Base-by-base conservation (phyloP, 2,113 vertebrate species). In the Pithys albifrons region DNA sequence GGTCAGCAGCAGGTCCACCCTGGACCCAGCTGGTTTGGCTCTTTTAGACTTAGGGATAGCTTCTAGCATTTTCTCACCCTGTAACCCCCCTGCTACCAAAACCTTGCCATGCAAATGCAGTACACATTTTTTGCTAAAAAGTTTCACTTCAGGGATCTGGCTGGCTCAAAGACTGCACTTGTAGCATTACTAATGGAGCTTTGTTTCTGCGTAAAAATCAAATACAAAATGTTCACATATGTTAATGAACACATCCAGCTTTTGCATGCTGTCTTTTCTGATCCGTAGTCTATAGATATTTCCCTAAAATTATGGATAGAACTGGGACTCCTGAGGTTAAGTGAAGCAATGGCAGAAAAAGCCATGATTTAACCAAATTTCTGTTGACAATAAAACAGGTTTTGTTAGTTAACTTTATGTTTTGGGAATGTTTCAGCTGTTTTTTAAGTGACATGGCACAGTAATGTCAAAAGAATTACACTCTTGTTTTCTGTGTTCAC, bases 1-100 rank as follows among this genome's bases (percentile, higher is more conserved):
- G 82, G 61, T 55, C 51, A 54, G 61, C 4, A 5, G 51, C 0
- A 0, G 7, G 2, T 78, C 45, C 2, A 1, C n/a, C 62, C 15
- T 2, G 2, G 54, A 58, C 52, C 41, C 1, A 0, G 5, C 46
- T 76, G 7, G 2, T 13, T 31, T 71, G 41, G 29, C 72, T 83
- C 19, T 19, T 4, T 49, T 6, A 5, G 15, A 31, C 28, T 8
- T 12, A 33, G 13, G 12, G 6, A 14, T 25, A 75, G 31, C 17
- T 80, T 80, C 17, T 7, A 24, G 14, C 39, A 59, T 57, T 67
- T 71, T 81, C 58, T 81, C 24, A 22, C 35, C 41, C 41, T 12
- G 41, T 41, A 41, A 41, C 4, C 2, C 9, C 3, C 4, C 9
- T 10, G 12, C 43, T 43, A 57, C 37, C 46, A 31, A 57, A 93